Conservation (phyloP, 2,797 vertebrate genomes). For the Ammospiza maritima region DNA sequence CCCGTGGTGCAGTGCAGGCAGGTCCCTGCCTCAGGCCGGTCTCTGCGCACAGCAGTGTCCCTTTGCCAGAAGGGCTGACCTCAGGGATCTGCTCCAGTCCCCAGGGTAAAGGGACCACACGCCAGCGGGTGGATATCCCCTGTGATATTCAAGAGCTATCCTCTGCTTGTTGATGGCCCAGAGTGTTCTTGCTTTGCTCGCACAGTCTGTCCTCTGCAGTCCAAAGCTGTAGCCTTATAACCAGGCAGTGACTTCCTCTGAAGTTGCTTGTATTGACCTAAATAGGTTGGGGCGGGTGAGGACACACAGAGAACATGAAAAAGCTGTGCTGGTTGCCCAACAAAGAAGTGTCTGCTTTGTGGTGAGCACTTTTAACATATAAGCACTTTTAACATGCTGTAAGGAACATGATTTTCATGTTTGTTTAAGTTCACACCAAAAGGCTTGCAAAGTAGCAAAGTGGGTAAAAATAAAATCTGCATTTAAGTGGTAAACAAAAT, state of each 20-base stretch:
- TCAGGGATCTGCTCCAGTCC: not conserved
- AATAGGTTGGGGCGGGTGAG: conserved; percentile 67
- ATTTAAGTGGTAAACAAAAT: conserved; percentile 66
- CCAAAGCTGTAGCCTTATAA: conserved; percentile 35
- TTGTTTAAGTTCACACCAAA: conserved; percentile 61
- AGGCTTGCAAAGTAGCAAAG: conserved; percentile 54
- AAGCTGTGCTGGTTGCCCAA: conserved; percentile 61
- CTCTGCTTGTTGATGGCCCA: not conserved
- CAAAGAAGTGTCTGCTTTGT: conserved; percentile 70
- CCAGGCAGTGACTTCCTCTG: conserved; percentile 60
- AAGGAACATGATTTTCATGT: conserved; percentile 63
- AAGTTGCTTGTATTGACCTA: conserved; percentile 68
- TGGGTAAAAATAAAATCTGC: conserved; percentile 60
- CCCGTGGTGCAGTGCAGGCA: not conserved
- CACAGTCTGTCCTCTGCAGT: conserved; percentile 10
- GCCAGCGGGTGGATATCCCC: rapidly evolving
- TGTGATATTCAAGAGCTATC: not conserved
- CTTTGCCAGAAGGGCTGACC: not conserved
- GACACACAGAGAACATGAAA: conserved; percentile 63
- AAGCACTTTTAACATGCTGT: conserved; percentile 58
- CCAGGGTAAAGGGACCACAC: not conserved
- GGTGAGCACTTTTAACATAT: conserved; percentile 67
- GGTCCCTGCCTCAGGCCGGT: not conserved
- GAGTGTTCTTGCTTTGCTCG: not conserved
- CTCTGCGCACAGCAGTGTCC: rapidly evolving